Evolutionary conservation across 2,888 invertebrate genomes (phyloP), one percentile per base, ranked within the genome.

Genomic region (Xestia sexstrigata): DNA sequence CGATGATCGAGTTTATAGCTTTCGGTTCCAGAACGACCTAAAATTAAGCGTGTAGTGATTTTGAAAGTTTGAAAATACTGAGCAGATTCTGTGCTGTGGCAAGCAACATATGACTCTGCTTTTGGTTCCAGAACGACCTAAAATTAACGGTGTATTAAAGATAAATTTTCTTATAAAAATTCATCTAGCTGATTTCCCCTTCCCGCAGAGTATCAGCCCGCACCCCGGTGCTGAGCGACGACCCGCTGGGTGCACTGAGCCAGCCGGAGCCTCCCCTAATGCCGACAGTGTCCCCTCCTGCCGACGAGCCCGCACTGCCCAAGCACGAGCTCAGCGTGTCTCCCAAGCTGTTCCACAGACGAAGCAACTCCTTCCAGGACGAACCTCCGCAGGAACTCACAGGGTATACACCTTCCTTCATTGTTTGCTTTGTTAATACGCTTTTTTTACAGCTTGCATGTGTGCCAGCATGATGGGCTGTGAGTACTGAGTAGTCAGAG

Each of bases 211-310:
- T 97, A 69, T 98, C 98, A 0, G 98, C 98, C 55, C 97, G 99
- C 76, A 99, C 99, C 5, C 98, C 99, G 0, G 99, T 99, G 0
- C 98, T 99, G 0, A 98, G 98, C 91, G 99, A 99, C 94, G 99
- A 99, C 95, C 99, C 99, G 0, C 96, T 99, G 39, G 99, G 99
- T 11, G 99, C 99, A 8, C 96, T 99, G 3, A 94, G 97, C 76
- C 96, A 95, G 70, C 74, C 85, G 0, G 78, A 65, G 0, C 30
- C 20, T 70, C 15, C 74, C 0, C 62, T 89, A 1, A 11, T 1
- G 17, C 75, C 90, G 15, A 85, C 90, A 45, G 85, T 81, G 74
- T 90, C 88, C 39, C 85, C 89, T 26, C 81, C 87, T 23, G 72
- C 84, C 20, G 88, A 90, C 72, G 90, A 91, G 60, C 93, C 93